A percentile compares a stretch with the other conserved stretches of the same genome.
Evolutionary conservation across 2,797 vertebrate species (phyloP).

Genomic region (Bufotes viridis): DNA sequence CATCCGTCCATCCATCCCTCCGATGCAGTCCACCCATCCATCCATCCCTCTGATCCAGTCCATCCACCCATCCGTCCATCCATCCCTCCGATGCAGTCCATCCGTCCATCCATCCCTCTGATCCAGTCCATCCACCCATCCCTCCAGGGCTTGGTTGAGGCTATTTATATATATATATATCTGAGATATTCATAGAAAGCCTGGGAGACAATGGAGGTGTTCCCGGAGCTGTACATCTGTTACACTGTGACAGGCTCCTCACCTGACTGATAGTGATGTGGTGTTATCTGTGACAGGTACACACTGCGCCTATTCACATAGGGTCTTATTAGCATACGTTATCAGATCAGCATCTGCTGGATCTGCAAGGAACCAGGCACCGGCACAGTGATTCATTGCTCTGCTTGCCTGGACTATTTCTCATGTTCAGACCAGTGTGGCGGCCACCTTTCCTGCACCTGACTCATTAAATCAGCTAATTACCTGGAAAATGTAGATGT

Average conservation of each 20-base stretch:
- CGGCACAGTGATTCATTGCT: not conserved
- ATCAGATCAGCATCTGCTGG: conserved; percentile 17
- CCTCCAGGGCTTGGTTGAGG: not conserved
- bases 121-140: not conserved
- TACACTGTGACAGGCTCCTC: conserved; percentile 16
- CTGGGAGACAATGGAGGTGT: not conserved
- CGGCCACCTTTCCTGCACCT: not conserved
- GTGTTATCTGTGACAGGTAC: conserved; percentile 28
- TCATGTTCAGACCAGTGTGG: not conserved
- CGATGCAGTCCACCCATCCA: too few relatives aligned
- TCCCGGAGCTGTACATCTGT: not conserved
- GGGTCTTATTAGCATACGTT: conserved; percentile 12
- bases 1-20: too few relatives aligned
- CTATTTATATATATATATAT: not conserved
- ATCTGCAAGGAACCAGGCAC: not conserved
- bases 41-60: too few relatives aligned
- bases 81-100: too few relatives aligned
- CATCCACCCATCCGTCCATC: too few relatives aligned
- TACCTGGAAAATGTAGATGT: not conserved
- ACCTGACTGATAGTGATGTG: conserved; percentile 25
- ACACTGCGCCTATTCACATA: conserved; percentile 4
- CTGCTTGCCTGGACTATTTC: not conserved
- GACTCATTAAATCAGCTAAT: not conserved
- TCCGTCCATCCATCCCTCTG: too few relatives aligned
- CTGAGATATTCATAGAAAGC: not conserved